These are phyloP conservation scores for Pelecanus crispus DNA, from an alignment of 2,113 vertebrate species.

Conservation along the genomic window DNA sequence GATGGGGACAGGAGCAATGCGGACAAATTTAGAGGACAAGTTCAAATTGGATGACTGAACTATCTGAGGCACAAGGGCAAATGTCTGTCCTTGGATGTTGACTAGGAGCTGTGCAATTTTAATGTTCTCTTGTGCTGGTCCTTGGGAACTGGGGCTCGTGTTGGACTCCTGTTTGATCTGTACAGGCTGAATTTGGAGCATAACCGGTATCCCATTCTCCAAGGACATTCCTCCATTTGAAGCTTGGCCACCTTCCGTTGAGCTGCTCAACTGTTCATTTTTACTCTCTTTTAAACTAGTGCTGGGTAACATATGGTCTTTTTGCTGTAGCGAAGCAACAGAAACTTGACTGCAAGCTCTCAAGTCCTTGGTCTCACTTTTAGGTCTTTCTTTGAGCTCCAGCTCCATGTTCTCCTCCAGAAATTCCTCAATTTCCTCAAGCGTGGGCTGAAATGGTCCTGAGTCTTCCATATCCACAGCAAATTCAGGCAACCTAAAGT, in stretches of 20 bases:
- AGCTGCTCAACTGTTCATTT: constrained; percentile 47
- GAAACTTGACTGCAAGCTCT: constrained; percentile 70
- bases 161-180: constrained; percentile 85
- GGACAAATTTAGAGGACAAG: constrained; percentile 89
- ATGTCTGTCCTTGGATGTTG: constrained; percentile 94
- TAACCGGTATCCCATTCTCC: constrained; percentile 78
- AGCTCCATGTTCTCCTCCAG: constrained; percentile 93
- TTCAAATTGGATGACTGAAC: constrained; percentile 81
- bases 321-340: constrained; percentile 62
- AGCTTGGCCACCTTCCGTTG: constrained; percentile 64
- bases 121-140: constrained; percentile 79
- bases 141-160: constrained; percentile 61
- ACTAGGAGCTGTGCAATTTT: constrained; percentile 91
- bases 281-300: constrained; percentile 64
- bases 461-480: constrained; percentile 81
- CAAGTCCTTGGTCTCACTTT: constrained; percentile 64
- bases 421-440: constrained; percentile 96
- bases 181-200: constrained; percentile 88
- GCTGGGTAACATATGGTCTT: constrained; percentile 78
- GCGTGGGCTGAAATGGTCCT: constrained; percentile 88
- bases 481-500: constrained; percentile 80
- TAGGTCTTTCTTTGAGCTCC: constrained; percentile 77
- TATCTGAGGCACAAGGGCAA: constrained; percentile 90
- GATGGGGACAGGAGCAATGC: constrained; percentile 92
- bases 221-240: constrained; percentile 57